Evolutionary conservation across 2,888 invertebrate genomes (phyloP), one percentile per base, ranked within the genome.

Genomic region (Latheticus oryzae): DNA sequence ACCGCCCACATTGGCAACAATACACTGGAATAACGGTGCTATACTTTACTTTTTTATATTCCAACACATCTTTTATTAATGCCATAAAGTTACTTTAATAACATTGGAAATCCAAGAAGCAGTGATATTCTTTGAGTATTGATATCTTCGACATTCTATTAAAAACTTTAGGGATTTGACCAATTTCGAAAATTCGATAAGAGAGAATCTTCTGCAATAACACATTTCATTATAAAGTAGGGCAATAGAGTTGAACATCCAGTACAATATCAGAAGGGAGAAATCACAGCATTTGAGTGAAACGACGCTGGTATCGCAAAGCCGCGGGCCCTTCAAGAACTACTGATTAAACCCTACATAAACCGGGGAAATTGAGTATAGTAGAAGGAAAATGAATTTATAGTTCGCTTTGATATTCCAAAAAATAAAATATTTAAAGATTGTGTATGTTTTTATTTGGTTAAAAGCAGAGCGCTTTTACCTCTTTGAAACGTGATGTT

Each of bases 361-460:
- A 24, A 3, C 23, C 12, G 33, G 50, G 16, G 37, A 5, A 50
- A 50, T 48, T 23, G 48, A 23, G 48, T 32, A 35, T 15, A 30
- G 33, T 35, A 23, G 45, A 32, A 42, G 19, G 12, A 17, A 8
- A 28, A 28, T 42, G 42, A 26, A 42, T 42, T 28, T 42, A 32
- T 45, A 32, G 45, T 32, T 11, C 17, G 40, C 42, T 15, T 2
- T 9, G 30, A 21, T n/a, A 40, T 51, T 51, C n/a, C n/a, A n/a
- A n/a, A n/a, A n/a, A n/a, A n/a, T n/a, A n/a, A n/a, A n/a, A n/a
- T 51, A 51, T 51, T 51, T 51, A 51, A 51, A 42, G 51, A 50
- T 17, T 16, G 16, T 30, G 51, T 51, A 42, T 40, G 23, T 51
- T 51, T 50, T 50, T 50, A 50, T 38, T 30, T 11, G 32, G 23